phyloP scores from a whole-genome alignment of 2,797 vertebrate genomes.

The Dendrocincla tyrannina region DNA sequence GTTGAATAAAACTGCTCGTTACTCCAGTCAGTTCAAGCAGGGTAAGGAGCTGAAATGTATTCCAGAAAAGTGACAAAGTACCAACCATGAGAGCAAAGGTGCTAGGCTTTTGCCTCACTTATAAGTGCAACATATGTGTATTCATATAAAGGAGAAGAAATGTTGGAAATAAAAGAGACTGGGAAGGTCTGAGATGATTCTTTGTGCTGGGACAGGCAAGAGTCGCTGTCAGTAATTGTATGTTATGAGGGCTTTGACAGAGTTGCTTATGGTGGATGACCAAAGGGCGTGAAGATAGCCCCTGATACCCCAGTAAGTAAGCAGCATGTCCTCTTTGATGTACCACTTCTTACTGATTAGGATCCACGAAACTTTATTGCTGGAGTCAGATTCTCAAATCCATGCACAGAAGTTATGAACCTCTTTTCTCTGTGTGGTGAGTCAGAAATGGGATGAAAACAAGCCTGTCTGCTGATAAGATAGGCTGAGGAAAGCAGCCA shows the following conservation, averaged over 20 bases:
- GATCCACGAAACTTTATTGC: not conserved
- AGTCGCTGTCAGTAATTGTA: not conserved
- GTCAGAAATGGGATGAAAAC: not conserved
- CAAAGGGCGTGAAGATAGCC: not conserved
- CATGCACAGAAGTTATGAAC: not conserved
- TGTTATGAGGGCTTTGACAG: not conserved
- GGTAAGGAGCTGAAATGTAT: not conserved
- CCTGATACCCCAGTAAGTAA: not conserved
- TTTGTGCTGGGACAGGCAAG: not conserved
- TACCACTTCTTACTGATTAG: not conserved
- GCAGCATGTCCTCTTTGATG: not conserved
- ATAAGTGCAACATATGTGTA: not conserved
- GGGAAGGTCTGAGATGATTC: not conserved
- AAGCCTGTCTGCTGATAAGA: not conserved
- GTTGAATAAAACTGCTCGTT: not conserved
- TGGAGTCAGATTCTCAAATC: not conserved
- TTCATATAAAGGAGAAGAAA: not conserved
- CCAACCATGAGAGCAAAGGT: not conserved
- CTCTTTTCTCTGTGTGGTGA: not conserved
- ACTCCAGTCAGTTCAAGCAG: not conserved
- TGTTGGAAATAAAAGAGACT: not conserved
- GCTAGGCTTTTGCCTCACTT: not conserved
- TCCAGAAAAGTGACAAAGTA: not conserved
- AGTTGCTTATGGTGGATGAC: not conserved
- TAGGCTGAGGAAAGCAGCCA: not conserved